These are phyloP conservation scores for Epinephelus awoara DNA, from an alignment of 2,797 vertebrate genomes.

Conservation along the genomic window DNA sequence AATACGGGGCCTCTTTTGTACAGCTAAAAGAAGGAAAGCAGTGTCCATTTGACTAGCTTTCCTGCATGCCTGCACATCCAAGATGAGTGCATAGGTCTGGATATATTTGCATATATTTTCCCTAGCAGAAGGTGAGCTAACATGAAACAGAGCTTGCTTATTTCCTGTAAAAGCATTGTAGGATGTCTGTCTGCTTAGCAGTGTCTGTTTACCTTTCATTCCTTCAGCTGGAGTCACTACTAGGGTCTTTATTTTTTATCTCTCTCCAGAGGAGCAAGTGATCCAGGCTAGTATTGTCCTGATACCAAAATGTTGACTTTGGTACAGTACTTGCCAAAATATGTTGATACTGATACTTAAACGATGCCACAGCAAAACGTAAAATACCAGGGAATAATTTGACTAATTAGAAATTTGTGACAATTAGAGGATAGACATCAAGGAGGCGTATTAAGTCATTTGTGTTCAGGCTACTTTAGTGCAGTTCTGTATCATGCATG, in stretches of 20 bases:
- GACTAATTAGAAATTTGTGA: too few species aligned
- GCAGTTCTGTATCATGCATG: too few species aligned
- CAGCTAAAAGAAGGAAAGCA: neutral
- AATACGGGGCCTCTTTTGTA: neutral
- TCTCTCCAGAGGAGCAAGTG: constrained; percentile 3
- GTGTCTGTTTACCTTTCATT: constrained; percentile 49
- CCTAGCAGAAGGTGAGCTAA: constrained; percentile 6
- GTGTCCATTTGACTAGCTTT: constrained; percentile 14
- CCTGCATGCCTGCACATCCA: neutral
- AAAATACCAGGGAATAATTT: too few species aligned
- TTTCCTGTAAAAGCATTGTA: constrained; percentile 44
- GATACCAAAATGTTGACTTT: too few species aligned
- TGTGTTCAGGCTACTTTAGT: too few species aligned
- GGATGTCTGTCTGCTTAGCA: constrained; percentile 47
- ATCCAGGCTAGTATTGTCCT: too few species aligned
- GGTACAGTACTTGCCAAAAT: too few species aligned
- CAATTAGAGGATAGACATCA: too few species aligned
- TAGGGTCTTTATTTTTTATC: neutral
- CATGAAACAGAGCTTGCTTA: constrained; percentile 17
- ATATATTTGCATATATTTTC: constrained; percentile 56
- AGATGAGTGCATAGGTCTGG: neutral
- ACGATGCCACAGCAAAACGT: too few species aligned
- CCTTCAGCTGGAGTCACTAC: constrained; percentile 17
- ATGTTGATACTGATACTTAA: too few species aligned
- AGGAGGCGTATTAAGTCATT: too few species aligned